These are phyloP conservation scores for Planococcus citri DNA, from an alignment of 1,140 invertebrate genomes.

Conservation along the genomic window DNA sequence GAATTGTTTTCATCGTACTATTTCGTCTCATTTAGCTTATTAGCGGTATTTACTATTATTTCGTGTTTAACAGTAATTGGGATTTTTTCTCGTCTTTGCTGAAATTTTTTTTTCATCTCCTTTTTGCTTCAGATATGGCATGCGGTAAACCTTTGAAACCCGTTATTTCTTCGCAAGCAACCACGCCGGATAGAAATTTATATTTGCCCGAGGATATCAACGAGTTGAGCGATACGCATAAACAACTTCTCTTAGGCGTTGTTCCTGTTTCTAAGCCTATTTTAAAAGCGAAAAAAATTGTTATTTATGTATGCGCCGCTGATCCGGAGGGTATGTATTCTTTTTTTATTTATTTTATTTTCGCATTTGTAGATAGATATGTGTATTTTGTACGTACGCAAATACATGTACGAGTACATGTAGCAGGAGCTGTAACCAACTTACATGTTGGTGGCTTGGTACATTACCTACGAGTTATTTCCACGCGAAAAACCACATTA, in stretches of 20 bases:
- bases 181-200: constrained; percentile 13
- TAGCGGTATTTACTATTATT: not conserved
- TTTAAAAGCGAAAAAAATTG: constrained; percentile 44
- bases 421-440: too few relatives aligned
- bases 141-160: not conserved
- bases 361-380: not conserved
- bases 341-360: too few relatives aligned
- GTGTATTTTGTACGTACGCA: too few relatives aligned
- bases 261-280: constrained; percentile 37
- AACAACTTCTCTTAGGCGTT: constrained; percentile 31
- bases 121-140: not conserved
- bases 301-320: constrained; percentile 52
- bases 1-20: not conserved
- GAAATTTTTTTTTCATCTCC: not conserved
- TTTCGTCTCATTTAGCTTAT: not conserved
- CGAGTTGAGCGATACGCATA: not conserved
- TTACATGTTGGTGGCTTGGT: too few relatives aligned
- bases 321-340: constrained; percentile 48
- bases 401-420: too few relatives aligned
- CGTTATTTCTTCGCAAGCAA: not conserved
- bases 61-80: not conserved
- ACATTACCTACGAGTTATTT: too few relatives aligned
- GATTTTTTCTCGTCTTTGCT: not conserved
- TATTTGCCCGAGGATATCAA: not conserved
- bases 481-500: too few relatives aligned